A percentile compares a stretch with the other conserved stretches of the same genome.
Conservation (phyloP, 1,140 invertebrate species). For the Campoletis sonorensis region DNA sequence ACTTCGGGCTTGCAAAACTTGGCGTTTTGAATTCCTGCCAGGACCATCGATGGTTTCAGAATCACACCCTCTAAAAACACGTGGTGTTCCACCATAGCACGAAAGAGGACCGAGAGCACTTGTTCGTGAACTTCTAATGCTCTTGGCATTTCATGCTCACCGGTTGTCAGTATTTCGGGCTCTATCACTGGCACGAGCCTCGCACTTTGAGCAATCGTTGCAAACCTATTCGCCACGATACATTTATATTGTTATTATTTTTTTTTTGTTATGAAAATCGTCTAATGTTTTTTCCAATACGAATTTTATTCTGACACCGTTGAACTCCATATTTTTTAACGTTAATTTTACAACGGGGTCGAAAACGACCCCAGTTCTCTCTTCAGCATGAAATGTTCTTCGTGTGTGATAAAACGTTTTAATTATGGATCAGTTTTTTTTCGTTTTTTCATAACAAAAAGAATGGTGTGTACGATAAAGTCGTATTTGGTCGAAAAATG, state of each 20-base stretch:
- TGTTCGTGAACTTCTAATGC: slow-evolving; percentile 96
- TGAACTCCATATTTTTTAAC: no score
- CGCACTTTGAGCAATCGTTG: slow-evolving; percentile 96
- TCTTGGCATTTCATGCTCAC: slow-evolving; percentile 93
- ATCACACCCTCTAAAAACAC: slow-evolving; percentile 98
- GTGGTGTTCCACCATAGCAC: slow-evolving; percentile 95
- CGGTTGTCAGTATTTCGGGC: slow-evolving; percentile 91
- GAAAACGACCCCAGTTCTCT: no score
- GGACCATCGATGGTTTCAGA: slow-evolving; percentile 98
- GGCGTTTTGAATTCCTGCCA: slow-evolving; percentile 44
- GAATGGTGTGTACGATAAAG: no score
- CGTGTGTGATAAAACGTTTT: no score
- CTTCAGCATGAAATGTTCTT: no score
- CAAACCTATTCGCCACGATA: slow-evolving; percentile 80
- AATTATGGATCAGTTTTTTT: no score
- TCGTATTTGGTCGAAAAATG: no score
- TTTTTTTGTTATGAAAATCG: neutral
- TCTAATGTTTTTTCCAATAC: no score
- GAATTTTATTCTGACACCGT: no score
- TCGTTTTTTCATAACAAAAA: no score
- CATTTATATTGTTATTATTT: slow-evolving; percentile 23
- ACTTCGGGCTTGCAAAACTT: slow-evolving; percentile 62
- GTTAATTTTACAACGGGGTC: no score
- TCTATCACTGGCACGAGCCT: slow-evolving; percentile 99
- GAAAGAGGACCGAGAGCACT: slow-evolving; percentile 91